A percentile compares a stretch with the other conserved stretches of the same genome.
These are phyloP conservation scores for Tanytarsus gracilentus DNA, from an alignment of 2,888 invertebrate genomes.

Conservation along the genomic window DNA sequence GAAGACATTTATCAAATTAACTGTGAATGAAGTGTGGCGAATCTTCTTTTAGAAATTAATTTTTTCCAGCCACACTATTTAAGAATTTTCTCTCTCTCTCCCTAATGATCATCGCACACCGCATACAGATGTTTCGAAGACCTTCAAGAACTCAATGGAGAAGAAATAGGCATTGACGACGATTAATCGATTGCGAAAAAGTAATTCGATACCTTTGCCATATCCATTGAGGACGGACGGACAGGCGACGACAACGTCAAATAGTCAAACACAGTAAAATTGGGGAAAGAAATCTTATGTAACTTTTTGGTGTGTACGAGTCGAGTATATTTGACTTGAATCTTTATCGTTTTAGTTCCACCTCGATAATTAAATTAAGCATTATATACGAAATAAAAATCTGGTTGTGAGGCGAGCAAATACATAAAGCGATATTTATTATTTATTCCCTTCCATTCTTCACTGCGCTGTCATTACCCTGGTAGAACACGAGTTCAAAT, in stretches of 20 bases:
- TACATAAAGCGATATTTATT: background rate
- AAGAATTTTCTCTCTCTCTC: too few relatives aligned
- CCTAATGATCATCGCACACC: too few relatives aligned
- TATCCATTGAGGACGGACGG: too few relatives aligned
- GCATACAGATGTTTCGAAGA: background rate
- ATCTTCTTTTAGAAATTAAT: too few relatives aligned
- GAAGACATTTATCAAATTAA: too few relatives aligned
- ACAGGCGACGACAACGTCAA: too few relatives aligned
- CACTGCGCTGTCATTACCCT: slow-evolving; percentile 22
- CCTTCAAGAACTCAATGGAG: slow-evolving; percentile 5
- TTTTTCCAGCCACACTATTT: too few relatives aligned
- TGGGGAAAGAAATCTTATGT: background rate
- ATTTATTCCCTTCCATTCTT: background rate
- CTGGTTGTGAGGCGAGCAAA: too few relatives aligned
- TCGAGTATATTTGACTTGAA: background rate
- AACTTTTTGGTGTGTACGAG: background rate
- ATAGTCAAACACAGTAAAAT: too few relatives aligned
- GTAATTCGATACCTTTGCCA: slow-evolving; percentile 6
- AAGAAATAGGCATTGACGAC: slow-evolving; percentile 18
- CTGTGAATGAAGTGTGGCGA: too few relatives aligned
- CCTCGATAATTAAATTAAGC: slow-evolving; percentile 26
- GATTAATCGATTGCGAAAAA: slow-evolving; percentile 20
- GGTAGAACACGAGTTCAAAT: too few relatives aligned
- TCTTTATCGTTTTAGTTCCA: slow-evolving; percentile 27
- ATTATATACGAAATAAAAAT: too few relatives aligned